phyloP scores from a whole-genome alignment of 1,140 invertebrate species.

The Drosophila parabipectinata region DNA sequence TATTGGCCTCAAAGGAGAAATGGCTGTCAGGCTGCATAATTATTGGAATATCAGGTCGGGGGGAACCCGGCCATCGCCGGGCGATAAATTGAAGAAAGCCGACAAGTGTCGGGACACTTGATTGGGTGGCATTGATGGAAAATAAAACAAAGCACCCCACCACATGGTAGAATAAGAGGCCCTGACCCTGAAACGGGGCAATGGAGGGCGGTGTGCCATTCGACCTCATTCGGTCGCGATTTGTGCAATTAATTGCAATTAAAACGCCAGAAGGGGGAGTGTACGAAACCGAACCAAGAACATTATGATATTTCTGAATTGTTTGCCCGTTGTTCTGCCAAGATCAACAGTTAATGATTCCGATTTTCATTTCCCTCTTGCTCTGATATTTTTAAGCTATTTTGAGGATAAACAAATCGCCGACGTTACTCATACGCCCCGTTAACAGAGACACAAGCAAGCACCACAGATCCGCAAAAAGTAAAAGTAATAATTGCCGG shows the following conservation, averaged over 20 bases:
- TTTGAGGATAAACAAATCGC: conserved; percentile 33
- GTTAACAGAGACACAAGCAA: conserved; percentile 50
- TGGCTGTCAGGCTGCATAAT: conserved; percentile 42
- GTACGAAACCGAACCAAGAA: conserved; percentile 23
- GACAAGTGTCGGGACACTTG: conserved; percentile 28
- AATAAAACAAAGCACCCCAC: background rate
- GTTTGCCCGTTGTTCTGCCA: conserved; percentile 47
- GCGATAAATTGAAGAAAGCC: conserved; percentile 54
- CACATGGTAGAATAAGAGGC: conserved; percentile 17
- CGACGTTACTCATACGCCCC: conserved; percentile 65
- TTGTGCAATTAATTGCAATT: conserved; percentile 72
- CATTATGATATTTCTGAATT: conserved; percentile 26
- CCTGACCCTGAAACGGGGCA: conserved; percentile 28
- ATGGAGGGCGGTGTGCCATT: conserved; percentile 19
- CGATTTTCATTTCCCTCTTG: conserved; percentile 11
- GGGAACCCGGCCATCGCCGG: conserved; percentile 27
- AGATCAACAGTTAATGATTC: conserved; percentile 42
- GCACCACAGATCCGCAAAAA: conserved; percentile 39
- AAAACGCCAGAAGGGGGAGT: conserved; percentile 29
- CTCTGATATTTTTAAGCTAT: conserved; percentile 55
- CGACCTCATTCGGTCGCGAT: conserved; percentile 63
- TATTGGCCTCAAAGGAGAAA: conserved; percentile 38
- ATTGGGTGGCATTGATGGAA: background rate
- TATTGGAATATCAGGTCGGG: conserved; percentile 43
- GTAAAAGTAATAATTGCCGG: conserved; percentile 36